These are phyloP conservation scores for Dromococcyx pavoninus DNA, from an alignment of 2,797 vertebrate species.

Conservation along the genomic window DNA sequence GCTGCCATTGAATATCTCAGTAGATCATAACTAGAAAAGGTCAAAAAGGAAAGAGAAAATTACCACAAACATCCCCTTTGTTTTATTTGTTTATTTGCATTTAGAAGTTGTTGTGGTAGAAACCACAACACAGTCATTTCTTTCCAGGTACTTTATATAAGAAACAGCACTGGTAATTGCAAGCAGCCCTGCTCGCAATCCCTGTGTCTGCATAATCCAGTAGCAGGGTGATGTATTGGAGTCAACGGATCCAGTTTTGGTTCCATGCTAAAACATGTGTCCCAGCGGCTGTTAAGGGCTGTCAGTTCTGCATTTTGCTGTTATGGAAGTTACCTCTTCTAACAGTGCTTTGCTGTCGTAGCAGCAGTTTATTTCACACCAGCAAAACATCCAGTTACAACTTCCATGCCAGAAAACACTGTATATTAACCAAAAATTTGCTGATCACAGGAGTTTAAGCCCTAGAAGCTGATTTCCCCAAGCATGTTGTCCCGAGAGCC, in stretches of 20 bases:
- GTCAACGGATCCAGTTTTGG: not conserved
- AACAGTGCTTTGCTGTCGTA: not conserved
- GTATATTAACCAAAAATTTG: not conserved
- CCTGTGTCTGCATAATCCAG: not conserved
- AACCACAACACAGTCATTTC: not conserved
- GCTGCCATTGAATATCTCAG: not conserved
- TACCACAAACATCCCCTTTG: not conserved
- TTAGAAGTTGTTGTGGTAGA: not conserved
- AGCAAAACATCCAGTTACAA: not conserved
- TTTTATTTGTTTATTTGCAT: not conserved
- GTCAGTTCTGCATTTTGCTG: not conserved
- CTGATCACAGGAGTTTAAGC: not conserved
- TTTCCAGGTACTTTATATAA: not conserved
- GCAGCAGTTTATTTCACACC: not conserved
- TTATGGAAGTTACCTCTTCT: not conserved
- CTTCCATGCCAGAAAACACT: not conserved
- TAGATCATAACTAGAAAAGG: not conserved
- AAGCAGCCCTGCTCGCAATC: not conserved
- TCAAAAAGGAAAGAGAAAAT: not conserved
- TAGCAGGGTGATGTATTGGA: not conserved
- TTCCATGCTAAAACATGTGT: not conserved
- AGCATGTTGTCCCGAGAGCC: not conserved
- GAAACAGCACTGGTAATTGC: not conserved
- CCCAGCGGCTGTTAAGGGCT: not conserved
- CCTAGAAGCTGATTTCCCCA: not conserved